A percentile compares a stretch with the other conserved stretches of the same genome.
Evolutionary conservation across 1,140 invertebrate species (phyloP).

Genomic region (Sycophaga agraensis): DNA sequence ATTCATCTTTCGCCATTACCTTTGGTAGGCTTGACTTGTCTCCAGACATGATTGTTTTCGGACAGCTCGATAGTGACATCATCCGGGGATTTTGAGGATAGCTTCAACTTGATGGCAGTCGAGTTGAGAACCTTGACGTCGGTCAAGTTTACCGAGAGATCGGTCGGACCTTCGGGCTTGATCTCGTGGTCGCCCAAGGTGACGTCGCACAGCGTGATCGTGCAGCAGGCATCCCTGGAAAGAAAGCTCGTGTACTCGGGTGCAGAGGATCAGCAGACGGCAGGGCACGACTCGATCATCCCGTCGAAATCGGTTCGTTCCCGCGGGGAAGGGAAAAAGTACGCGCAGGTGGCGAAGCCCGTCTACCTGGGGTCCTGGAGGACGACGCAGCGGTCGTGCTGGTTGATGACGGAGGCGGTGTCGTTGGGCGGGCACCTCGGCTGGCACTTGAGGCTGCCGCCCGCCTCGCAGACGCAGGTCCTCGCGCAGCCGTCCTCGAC

Average conservation of each 20-base stretch:
- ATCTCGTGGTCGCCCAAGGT: constrained; percentile 72
- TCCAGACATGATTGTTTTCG: constrained; percentile 52
- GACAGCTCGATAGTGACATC: constrained; percentile 49
- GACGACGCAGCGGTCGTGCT: constrained; percentile 52
- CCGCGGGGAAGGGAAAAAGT: too few species aligned
- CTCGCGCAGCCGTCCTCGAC: constrained; percentile 78
- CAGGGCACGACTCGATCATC: too few species aligned
- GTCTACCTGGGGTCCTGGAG: constrained; percentile 37
- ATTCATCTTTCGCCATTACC: constrained; percentile 34
- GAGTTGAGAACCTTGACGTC: constrained; percentile 53
- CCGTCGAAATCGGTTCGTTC: too few species aligned
- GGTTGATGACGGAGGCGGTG: constrained; percentile 42
- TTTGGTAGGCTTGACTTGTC: constrained; percentile 45
- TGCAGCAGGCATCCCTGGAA: constrained; percentile 81
- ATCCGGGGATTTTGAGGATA: constrained; percentile 42
- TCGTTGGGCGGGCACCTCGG: constrained; percentile 63
- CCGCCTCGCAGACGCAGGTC: constrained; percentile 74
- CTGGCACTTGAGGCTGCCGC: constrained; percentile 71
- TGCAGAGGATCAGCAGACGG: too few species aligned
- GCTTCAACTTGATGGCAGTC: constrained; percentile 49
- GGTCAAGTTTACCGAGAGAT: constrained; percentile 46
- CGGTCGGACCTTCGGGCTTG: constrained; percentile 46
- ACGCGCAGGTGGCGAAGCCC: neutral
- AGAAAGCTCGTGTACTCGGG: too few species aligned
- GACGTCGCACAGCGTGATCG: constrained; percentile 79